Percentiles rank a stretch among this genome's conserved stretches.
phyloP scores from a whole-genome alignment of 2,113 vertebrate genomes.

The Sclerurus mexicanus region DNA sequence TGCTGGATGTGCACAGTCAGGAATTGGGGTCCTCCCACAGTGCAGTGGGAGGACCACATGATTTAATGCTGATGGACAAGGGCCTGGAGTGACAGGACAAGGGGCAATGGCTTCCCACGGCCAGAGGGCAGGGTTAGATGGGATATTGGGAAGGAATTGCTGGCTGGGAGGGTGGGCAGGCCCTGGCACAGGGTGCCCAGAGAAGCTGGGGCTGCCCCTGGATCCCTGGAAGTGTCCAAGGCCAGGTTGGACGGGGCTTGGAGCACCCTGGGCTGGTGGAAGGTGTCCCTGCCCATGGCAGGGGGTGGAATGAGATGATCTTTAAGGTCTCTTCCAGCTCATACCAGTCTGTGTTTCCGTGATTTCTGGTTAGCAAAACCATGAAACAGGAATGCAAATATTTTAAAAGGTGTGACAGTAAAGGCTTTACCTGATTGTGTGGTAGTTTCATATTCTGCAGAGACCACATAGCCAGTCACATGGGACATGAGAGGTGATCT shows the following conservation, averaged over 20 bases:
- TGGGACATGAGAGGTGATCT: neutral
- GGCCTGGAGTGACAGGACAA: neutral
- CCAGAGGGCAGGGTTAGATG: neutral
- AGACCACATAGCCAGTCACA: neutral
- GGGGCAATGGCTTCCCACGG: neutral
- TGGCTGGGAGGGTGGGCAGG: rapidly evolving
- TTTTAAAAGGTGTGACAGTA: neutral
- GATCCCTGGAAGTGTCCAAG: neutral
- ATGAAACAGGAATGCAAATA: neutral
- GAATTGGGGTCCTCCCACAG: neutral
- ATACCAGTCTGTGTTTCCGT: neutral
- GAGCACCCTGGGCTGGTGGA: rapidly evolving
- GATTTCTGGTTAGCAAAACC: neutral
- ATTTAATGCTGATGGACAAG: neutral
- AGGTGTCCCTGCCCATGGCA: neutral
- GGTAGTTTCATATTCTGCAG: neutral
- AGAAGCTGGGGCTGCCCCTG: neutral
- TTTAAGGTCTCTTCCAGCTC: neutral
- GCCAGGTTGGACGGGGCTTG: rapidly evolving
- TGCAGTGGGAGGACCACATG: neutral
- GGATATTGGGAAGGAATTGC: neutral
- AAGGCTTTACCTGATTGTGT: neutral
- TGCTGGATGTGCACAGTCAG: neutral
- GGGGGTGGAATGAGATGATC: rapidly evolving
- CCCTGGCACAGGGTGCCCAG: neutral